A percentile compares a stretch with the other conserved stretches of the same genome.
Evolutionary conservation across 2,888 invertebrate genomes (phyloP).

Genomic region (Mythimna pallens): DNA sequence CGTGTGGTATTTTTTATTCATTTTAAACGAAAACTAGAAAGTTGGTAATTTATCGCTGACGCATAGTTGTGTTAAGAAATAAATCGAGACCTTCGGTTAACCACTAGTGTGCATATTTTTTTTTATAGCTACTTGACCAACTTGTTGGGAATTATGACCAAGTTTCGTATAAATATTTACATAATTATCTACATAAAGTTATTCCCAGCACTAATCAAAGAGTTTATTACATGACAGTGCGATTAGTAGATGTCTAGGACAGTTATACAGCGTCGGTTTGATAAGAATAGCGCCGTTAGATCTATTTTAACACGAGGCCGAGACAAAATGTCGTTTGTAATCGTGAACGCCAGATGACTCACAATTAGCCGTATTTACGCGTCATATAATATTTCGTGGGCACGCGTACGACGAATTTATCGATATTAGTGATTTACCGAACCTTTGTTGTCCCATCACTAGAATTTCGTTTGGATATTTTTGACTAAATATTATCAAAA

Average conservation of each 20-base stretch:
- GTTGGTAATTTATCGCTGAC: background rate
- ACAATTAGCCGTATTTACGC: conserved; percentile 56
- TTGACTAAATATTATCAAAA: conserved; percentile 28
- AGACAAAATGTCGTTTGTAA: conserved; percentile 58
- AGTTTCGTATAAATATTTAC: background rate
- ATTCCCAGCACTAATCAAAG: conserved; percentile 34
- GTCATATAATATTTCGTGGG: conserved; percentile 49
- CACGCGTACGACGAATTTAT: conserved; percentile 45
- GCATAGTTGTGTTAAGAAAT: background rate
- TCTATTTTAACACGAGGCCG: conserved; percentile 58
- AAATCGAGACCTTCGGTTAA: background rate
- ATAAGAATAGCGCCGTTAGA: conserved; percentile 60
- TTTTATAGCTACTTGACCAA: too few species aligned
- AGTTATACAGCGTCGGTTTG: conserved; percentile 50
- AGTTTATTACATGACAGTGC: conserved; percentile 50
- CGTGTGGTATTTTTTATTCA: conserved; percentile 3
- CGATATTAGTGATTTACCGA: conserved; percentile 34
- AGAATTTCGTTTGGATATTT: conserved; percentile 23
- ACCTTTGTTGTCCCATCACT: conserved; percentile 43
- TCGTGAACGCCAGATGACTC: conserved; percentile 58
- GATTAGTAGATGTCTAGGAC: conserved; percentile 55
- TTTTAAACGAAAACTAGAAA: conserved; percentile 2
- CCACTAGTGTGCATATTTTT: background rate
- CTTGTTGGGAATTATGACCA: background rate
- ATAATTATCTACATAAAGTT: background rate